Base-by-base conservation (phyloP, 2,888 invertebrate species). In the Nyleta sp. region DNA sequence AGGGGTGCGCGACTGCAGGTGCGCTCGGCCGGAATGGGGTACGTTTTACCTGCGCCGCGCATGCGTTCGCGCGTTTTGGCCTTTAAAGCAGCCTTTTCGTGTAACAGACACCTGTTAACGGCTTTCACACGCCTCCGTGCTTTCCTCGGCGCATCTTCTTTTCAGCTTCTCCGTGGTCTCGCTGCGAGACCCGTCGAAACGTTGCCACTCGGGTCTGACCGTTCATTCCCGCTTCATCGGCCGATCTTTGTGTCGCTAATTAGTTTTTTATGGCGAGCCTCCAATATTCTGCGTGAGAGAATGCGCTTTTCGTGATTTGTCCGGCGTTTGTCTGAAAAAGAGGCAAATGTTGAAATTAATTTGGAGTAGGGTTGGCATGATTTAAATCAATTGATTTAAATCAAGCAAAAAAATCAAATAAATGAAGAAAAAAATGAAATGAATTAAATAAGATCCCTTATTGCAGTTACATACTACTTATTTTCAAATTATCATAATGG, bases 1-100 rank as follows among this genome's bases (percentile, higher is more conserved):
- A 11, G 82, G 88, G 88, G 88, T 87, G 86, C 87, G 84, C 86
- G 44, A 60, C 60, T 67, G 78, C 79, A 79, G 79, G 82, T 82
- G 79, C 72, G 42, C 38, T 28, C 24, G 38, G 38, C 24, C 53
- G 22, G 67, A 65, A 44, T 22, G 46, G 67, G 72, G 72, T 64
- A 60, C 62, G 24, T 18, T 62, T 65, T 78, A 64, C 67, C 67
- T 67, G 72, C 40, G 74, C 48, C 68, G 42, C 67, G 65, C 74
- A 74, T 31, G 28, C 53, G 20, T 40, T 55, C 60, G 50, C 57
- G 50, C 46, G 52, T 68, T 65, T 80, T 28, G 53, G 53, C 59
- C 74, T 65, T 59, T 65, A 59, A 71, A 50, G 13, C 59, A 15
- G 50, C 28, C 24, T 70, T 42, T 50, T 50, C 50, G 18, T 4